Conservation (phyloP, 1,140 invertebrate genomes). For the Drosophila ercepeae region DNA sequence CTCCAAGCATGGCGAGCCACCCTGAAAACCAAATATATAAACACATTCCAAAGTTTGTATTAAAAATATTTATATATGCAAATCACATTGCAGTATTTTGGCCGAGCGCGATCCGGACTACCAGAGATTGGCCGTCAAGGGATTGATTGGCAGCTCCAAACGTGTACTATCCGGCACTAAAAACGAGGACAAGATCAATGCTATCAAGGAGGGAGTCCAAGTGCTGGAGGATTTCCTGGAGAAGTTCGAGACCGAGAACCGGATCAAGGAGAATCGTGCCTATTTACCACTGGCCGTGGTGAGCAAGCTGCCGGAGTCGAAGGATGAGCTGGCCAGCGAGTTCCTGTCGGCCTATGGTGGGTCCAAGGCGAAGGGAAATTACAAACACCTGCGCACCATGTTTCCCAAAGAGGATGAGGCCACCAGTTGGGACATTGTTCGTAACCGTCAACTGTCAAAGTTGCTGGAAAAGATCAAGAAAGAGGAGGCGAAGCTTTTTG, state of each 20-base stretch:
- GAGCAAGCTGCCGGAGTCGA: constrained; percentile 71
- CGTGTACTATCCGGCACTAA: constrained; percentile 87
- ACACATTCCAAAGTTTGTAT: constrained; percentile 40
- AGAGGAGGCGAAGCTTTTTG: constrained; percentile 85
- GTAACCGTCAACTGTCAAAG: constrained; percentile 85
- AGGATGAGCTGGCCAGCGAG: constrained; percentile 68
- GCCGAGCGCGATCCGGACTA: constrained; percentile 88
- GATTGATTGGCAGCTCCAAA: constrained; percentile 87
- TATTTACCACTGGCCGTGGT: constrained; percentile 84
- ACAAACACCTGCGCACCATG: constrained; percentile 87
- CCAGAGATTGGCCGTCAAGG: constrained; percentile 87
- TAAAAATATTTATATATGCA: constrained; percentile 43
- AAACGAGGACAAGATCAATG: constrained; percentile 87
- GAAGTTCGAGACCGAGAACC: constrained; percentile 86
- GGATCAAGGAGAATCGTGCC: constrained; percentile 86
- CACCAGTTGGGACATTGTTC: constrained; percentile 87
- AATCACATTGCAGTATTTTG: constrained; percentile 83
- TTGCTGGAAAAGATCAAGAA: constrained; percentile 85
- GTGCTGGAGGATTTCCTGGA: constrained; percentile 88
- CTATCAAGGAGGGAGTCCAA: constrained; percentile 87
- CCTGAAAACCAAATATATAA: constrained; percentile 1
- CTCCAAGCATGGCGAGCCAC: neutral
- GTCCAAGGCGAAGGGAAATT: constrained; percentile 86
- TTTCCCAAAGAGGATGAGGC: constrained; percentile 84
- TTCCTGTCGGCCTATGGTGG: constrained; percentile 77